These are phyloP conservation scores for Cerastis rubricosa DNA, from an alignment of 2,888 invertebrate genomes.

Conservation along the genomic window DNA sequence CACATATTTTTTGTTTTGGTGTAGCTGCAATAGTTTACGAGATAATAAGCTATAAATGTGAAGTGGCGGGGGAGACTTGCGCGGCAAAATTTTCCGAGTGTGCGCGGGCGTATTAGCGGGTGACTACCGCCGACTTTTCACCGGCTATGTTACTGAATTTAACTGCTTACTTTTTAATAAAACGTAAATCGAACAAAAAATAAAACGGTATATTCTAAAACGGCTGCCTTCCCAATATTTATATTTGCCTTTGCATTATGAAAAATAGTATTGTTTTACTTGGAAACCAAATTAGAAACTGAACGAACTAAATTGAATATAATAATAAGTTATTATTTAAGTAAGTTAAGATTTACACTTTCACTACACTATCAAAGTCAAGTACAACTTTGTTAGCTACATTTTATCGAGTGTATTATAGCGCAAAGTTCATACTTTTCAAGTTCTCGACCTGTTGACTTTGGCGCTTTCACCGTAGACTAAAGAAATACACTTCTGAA, in stretches of 20 bases:
- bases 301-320: not conserved
- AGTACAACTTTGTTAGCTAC: not conserved
- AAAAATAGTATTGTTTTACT: not conserved
- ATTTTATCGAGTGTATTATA: conserved; percentile 10
- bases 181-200: not conserved
- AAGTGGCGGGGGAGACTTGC: no score
- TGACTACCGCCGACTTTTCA: no score
- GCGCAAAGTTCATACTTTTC: conserved; percentile 13
- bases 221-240: not conserved
- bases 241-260: not conserved
- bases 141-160: no score
- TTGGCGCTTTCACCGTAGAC: conserved; percentile 17
- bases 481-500: conserved; percentile 9
- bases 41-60: no score
- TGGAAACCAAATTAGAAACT: not conserved
- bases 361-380: conserved; percentile 1
- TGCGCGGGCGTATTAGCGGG: no score
- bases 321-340: not conserved
- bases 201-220: not conserved
- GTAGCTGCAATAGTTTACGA: no score
- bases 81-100: no score
- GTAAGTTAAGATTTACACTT: not conserved
- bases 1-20: no score
- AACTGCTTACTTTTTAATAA: not conserved
- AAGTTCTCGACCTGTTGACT: conserved; percentile 23